phyloP scores from a whole-genome alignment of 2,797 vertebrate species.

The Setipinna tenuifilis region DNA sequence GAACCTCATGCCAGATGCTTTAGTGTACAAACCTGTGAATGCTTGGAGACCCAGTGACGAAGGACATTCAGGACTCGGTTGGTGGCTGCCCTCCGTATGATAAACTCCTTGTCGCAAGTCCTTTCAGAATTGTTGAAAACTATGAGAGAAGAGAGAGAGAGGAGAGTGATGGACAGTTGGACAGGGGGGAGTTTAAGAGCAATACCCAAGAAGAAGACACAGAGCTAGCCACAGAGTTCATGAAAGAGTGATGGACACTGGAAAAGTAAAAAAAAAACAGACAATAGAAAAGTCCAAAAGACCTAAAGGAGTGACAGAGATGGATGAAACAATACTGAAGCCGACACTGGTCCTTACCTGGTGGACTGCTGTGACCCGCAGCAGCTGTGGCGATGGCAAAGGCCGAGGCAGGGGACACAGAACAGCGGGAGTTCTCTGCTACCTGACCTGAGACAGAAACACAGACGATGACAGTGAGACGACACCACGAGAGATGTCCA shows the following conservation, averaged over 20 bases:
- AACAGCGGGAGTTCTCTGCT: constrained; percentile 86
- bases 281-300: background rate
- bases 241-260: too few relatives aligned
- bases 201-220: background rate
- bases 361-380: constrained; percentile 90
- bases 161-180: background rate
- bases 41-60: constrained; percentile 98
- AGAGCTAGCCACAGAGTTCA: background rate
- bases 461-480: background rate
- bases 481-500: background rate
- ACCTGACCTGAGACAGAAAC: constrained; percentile 78
- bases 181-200: background rate
- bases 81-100: constrained; percentile 94
- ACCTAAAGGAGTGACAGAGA: background rate
- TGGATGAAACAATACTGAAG: background rate
- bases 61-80: constrained; percentile 95
- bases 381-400: constrained; percentile 97
- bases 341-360: constrained; percentile 72
- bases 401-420: constrained; percentile 93
- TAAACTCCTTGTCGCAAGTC: constrained; percentile 95
- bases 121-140: constrained; percentile 92
- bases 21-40: constrained; percentile 85
- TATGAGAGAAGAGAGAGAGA: constrained; percentile 58
- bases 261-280: background rate
- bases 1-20: background rate